phyloP scores from a whole-genome alignment of 2,113 vertebrate genomes.

The Zapornia atra region DNA sequence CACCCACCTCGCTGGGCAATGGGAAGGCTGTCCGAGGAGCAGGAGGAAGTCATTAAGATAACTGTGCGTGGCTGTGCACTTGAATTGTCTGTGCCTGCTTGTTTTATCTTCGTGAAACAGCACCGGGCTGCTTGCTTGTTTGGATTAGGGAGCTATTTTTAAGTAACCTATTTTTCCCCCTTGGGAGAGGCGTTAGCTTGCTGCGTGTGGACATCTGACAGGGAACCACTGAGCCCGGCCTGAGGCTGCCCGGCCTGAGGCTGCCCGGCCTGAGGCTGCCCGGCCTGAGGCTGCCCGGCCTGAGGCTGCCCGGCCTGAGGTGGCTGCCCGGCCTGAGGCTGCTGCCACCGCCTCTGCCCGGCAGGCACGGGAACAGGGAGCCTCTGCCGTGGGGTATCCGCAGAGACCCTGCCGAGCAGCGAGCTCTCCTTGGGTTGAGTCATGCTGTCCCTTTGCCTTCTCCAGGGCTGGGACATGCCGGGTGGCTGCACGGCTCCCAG shows the following conservation, averaged over 20 bases:
- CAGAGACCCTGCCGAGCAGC: no score
- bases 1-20: fast-evolving
- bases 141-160: constrained; percentile 29
- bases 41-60: neutral
- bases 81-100: neutral
- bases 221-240: neutral
- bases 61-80: fast-evolving
- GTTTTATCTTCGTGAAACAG: neutral
- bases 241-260: no score
- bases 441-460: neutral
- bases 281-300: neutral
- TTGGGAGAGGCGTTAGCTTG: neutral
- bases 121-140: neutral
- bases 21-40: neutral
- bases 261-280: neutral
- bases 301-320: neutral
- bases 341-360: no score
- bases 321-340: neutral
- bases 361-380: no score
- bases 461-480: fast-evolving
- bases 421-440: fast-evolving
- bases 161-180: constrained; percentile 19
- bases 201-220: neutral
- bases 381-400: no score
- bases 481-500: neutral